Evolutionary conservation across 2,888 invertebrate species (phyloP).

Genomic region (Lomographa bimaculata): DNA sequence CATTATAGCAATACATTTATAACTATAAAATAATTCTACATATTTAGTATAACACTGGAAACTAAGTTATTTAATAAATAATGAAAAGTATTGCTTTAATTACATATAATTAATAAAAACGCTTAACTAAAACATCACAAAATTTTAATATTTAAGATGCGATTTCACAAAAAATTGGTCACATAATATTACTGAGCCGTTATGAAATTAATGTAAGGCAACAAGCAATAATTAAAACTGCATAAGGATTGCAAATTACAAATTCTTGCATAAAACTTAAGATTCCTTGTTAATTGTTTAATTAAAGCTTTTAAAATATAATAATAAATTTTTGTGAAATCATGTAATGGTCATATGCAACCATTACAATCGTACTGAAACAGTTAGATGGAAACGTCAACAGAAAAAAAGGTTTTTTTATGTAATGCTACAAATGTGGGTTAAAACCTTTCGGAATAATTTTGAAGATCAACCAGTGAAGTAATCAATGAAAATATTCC

Average conservation of each 20-base stretch:
- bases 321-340: too few species aligned
- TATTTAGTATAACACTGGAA: slow-evolving; percentile 24
- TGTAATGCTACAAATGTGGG: too few species aligned
- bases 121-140: slow-evolving; percentile 48
- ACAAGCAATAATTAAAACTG: neutral
- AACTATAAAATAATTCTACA: slow-evolving; percentile 37
- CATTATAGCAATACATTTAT: slow-evolving; percentile 41
- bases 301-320: neutral
- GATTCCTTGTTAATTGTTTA: neutral
- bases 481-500: too few species aligned
- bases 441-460: too few species aligned
- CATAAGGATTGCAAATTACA: neutral
- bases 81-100: slow-evolving; percentile 48
- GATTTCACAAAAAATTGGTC: slow-evolving; percentile 35
- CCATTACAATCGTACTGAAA: too few species aligned
- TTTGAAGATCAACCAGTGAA: too few species aligned
- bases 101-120: slow-evolving; percentile 30
- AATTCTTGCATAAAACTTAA: neutral
- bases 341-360: too few species aligned
- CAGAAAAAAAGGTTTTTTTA: too few species aligned
- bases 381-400: too few species aligned
- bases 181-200: slow-evolving; percentile 28
- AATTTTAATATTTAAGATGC: slow-evolving; percentile 29
- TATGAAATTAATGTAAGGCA: neutral
- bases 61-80: slow-evolving; percentile 38